A percentile compares a stretch with the other conserved stretches of the same genome.
phyloP scores from a whole-genome alignment of 2,888 invertebrate species.

The Oxycera nigricornis region DNA sequence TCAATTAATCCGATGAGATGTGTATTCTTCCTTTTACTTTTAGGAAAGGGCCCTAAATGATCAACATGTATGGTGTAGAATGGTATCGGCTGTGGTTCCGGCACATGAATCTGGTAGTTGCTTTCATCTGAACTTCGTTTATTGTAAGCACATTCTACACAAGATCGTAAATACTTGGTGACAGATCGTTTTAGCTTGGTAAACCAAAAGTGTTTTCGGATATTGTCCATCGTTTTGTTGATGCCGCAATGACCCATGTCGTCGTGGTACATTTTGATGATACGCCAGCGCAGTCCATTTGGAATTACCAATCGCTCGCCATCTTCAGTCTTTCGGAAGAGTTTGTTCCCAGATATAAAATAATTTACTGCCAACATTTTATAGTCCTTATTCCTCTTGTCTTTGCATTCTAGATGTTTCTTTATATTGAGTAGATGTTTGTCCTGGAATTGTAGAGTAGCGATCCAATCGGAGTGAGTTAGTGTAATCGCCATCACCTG shows the following conservation, averaged over 20 bases:
- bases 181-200: constrained; percentile 55
- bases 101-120: constrained; percentile 46
- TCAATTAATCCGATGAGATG: constrained; percentile 49
- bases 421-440: constrained; percentile 22
- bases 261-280: constrained; percentile 41
- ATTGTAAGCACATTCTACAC: constrained; percentile 57
- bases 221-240: constrained; percentile 31
- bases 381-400: constrained; percentile 27
- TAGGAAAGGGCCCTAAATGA: constrained; percentile 46
- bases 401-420: constrained; percentile 40
- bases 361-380: neutral
- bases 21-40: constrained; percentile 38
- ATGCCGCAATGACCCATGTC: constrained; percentile 41
- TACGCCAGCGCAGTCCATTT: constrained; percentile 35
- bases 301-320: constrained; percentile 42
- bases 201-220: constrained; percentile 56
- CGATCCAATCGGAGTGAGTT: constrained; percentile 42
- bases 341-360: neutral
- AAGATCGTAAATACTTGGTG: constrained; percentile 56
- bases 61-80: constrained; percentile 46
- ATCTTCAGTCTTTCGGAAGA: neutral
- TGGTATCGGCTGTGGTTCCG: constrained; percentile 47
- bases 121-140: constrained; percentile 51
- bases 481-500: constrained; percentile 14
- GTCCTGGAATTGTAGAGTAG: constrained; percentile 44